Evolutionary conservation across 2,113 vertebrate species (phyloP).

Genomic region (Peucedramus taeniatus): DNA sequence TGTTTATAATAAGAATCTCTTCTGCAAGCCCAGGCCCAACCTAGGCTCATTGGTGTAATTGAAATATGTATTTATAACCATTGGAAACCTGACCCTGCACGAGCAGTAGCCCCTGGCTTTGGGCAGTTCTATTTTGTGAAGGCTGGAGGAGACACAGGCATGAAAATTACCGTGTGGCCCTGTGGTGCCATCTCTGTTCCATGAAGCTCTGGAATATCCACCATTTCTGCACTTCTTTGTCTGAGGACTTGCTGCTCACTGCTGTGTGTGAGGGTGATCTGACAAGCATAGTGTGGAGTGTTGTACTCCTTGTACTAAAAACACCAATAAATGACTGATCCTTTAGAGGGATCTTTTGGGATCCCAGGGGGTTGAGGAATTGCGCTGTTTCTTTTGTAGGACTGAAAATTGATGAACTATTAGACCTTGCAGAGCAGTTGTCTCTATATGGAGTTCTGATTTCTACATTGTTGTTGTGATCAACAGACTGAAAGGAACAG

Average conservation of each 20-base stretch:
- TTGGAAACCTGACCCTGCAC: background rate
- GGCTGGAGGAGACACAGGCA: background rate
- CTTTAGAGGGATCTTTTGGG: background rate
- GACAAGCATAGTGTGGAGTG: fast-evolving
- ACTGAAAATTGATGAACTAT: background rate
- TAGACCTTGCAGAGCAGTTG: background rate
- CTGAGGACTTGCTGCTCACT: background rate
- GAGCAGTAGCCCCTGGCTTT: background rate
- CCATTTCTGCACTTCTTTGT: background rate
- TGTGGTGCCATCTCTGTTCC: background rate
- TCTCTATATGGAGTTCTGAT: background rate
- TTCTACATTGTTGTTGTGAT: background rate
- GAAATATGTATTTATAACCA: background rate
- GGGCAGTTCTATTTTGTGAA: background rate
- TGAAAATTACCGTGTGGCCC: background rate
- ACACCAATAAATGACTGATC: background rate
- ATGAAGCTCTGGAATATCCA: fast-evolving
- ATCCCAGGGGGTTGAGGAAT: background rate
- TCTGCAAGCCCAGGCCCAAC: background rate
- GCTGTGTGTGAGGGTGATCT: background rate
- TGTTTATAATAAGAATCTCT: background rate
- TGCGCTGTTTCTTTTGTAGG: background rate
- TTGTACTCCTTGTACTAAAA: background rate
- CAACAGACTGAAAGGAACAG: background rate
- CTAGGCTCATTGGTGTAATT: background rate